Evolutionary conservation across 2,797 vertebrate genomes (phyloP), one percentile per base, ranked within the genome.

Genomic region (Chrosomus eos): DNA sequence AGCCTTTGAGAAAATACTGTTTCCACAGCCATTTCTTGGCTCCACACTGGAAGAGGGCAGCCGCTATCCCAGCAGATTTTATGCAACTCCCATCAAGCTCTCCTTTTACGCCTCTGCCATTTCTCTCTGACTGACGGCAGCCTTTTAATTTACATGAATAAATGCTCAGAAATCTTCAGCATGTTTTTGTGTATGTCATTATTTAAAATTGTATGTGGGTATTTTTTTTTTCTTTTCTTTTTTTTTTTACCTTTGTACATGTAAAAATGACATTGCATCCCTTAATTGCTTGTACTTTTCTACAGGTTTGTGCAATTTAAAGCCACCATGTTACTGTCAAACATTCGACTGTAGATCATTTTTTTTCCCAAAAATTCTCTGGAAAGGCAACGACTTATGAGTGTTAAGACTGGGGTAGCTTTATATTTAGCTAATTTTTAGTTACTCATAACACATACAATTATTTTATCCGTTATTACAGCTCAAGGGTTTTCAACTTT

Each of bases 221-320:
- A 23, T 76, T 4, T 78, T 82, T 67, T 75, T 62, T 67, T 75
- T 53, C 71, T 4, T 78, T 82, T 67, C 71, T 62, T 67, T 75
- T 53, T 76, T 81, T 64, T 68, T 70, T 31, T 21, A 48, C 62
- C 58, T 14, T 83, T 86, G 87, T 85, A 74, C 58, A 67, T 88
- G 88, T 88, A 81, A 88, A 88, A 85, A 71, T 82, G 43, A 40
- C 86, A 81, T 81, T 64, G 51, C 79, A 80, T 74, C 73, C 40
- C 18, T 36, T 68, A 26, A 68, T 82, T 80, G 71, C 38, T 68
- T 86, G 71, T 82, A 66, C 43, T 43, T 73, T 83, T 75, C 48
- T 67, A 53, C 8, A 70, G 53, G 76, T 81, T 78, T 78, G 58
- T 84, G 48, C 33, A 75, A 48, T 84, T 78, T 16, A 70, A 80